A percentile compares a stretch with the other conserved stretches of the same genome.
phyloP scores from a whole-genome alignment of 2,888 invertebrate species.

The Mylabris sibirica region DNA sequence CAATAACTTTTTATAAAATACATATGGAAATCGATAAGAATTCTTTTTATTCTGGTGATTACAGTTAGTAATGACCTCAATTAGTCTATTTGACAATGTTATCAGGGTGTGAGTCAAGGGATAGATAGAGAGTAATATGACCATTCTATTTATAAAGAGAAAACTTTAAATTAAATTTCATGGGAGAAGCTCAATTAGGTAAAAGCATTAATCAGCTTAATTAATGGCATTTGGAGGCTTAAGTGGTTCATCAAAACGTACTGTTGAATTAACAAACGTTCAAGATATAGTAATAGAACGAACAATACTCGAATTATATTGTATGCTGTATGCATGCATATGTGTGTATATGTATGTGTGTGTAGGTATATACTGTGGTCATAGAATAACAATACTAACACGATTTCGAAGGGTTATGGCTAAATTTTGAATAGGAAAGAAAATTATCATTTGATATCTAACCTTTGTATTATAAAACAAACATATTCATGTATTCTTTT shows the following conservation, averaged over 20 bases:
- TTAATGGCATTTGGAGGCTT: slow-evolving; percentile 34
- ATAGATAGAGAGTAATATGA: slow-evolving; percentile 10
- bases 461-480: too few relatives aligned
- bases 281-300: slow-evolving; percentile 1
- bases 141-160: slow-evolving; percentile 27
- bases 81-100: slow-evolving; percentile 1
- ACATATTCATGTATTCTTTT: too few relatives aligned
- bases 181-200: slow-evolving; percentile 36
- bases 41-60: not conserved
- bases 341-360: not conserved
- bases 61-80: not conserved
- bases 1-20: not conserved
- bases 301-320: not conserved
- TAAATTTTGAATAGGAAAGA: not conserved
- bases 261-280: slow-evolving; percentile 21
- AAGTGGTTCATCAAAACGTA: slow-evolving; percentile 30
- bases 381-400: not conserved
- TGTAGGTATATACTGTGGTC: not conserved
- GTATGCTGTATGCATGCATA: not conserved
- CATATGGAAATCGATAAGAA: not conserved
- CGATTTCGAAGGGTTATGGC: not conserved
- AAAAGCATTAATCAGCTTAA: slow-evolving; percentile 35
- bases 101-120: slow-evolving; percentile 1
- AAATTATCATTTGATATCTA: too few relatives aligned
- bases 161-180: slow-evolving; percentile 36